Evolutionary conservation across 1,140 invertebrate species (phyloP), one percentile per base, ranked within the genome.

Genomic region (Elysia chlorotica): DNA sequence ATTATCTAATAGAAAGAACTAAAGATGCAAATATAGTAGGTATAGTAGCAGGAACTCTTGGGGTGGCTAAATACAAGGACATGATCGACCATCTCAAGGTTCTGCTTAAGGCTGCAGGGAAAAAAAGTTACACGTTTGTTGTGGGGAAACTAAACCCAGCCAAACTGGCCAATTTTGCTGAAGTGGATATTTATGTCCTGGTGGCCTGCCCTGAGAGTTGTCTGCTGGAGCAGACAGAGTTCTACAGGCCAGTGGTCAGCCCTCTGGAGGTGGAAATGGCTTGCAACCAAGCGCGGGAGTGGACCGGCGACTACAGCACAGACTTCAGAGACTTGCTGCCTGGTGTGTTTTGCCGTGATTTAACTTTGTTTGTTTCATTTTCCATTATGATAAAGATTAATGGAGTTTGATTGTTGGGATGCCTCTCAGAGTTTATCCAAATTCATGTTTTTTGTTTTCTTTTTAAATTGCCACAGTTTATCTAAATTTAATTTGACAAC

Each of bases 191-290:
- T 59, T 98, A 95, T 89, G 93, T 98, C 2, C 89, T 95, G 63
- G 92, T 98, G 76, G 92, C 94, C 0, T 99, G 97, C 87, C 91
- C 95, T 21, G 95, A 97, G 86, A 96, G 93, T 86, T 87, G 87
- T 23, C 87, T 96, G 57, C 92, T 95, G 76, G 93, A 94, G 81
- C 93, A 91, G 56, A 91, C 92, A 81, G 95, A 97, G 41, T 96
- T 95, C 85, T 93, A 94, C 71, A 93, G 93, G 81, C 95, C 96
- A 4, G 91, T 99, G 61, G 91, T 96, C 1, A 95, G 94, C n/a
- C 93, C 96, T 2, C 96, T 92, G 88, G 96, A 99, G 88, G 89
- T 97, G 48, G 96, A 98, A 88, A 88, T 97, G 37, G 96, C 96
- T 2, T 90, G 95, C 81, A 93, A 87, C 85, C 89, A 78, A 89